Conservation (phyloP, 2,797 vertebrate species). For the Chloroceryle inda region DNA sequence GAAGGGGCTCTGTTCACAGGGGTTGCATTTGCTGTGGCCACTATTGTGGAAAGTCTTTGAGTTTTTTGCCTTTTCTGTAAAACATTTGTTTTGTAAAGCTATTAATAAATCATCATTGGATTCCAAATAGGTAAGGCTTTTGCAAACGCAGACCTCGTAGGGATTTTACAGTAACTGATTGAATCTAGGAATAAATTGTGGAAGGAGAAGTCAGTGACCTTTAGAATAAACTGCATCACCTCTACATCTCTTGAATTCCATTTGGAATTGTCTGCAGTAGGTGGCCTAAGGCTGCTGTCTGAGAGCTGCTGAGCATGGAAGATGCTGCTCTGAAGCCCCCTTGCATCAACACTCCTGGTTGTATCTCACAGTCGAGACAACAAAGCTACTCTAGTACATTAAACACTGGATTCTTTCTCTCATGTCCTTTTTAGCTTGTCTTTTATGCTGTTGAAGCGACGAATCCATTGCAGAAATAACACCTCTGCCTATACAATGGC, state of each 20-base stretch:
- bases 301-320: not conserved
- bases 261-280: not conserved
- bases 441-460: not conserved
- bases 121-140: fast-evolving
- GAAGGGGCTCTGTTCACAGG: not conserved
- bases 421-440: not conserved
- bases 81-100: not conserved
- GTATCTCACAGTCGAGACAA: not conserved
- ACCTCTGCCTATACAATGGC: not conserved
- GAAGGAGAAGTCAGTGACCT: not conserved
- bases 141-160: not conserved
- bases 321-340: not conserved
- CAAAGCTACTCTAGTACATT: not conserved
- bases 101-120: not conserved
- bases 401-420: not conserved
- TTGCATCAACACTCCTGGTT: not conserved
- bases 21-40: too few relatives aligned
- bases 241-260: not conserved
- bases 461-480: not conserved
- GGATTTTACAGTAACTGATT: not conserved
- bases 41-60: not conserved
- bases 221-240: not conserved
- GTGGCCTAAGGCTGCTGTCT: not conserved
- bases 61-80: not conserved
- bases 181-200: not conserved